phyloP scores from a whole-genome alignment of 2,888 invertebrate genomes.

The Megastigmus dorsalis region DNA sequence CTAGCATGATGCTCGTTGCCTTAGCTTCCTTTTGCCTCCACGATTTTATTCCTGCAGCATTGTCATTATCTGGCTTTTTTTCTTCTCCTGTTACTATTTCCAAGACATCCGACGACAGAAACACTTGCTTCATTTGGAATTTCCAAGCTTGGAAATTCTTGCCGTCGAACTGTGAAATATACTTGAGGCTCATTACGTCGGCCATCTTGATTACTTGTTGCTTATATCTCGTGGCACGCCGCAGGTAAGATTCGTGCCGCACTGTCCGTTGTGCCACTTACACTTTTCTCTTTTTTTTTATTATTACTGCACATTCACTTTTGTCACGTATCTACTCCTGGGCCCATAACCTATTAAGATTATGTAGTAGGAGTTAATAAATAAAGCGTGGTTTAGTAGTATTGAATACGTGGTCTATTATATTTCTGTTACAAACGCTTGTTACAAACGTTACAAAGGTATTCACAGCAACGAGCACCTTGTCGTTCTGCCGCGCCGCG shows the following conservation, averaged over 20 bases:
- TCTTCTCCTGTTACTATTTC: neutral
- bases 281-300: no score
- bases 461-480: no score
- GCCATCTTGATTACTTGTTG: constrained; percentile 16
- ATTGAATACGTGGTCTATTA: no score
- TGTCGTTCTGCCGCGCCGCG: no score
- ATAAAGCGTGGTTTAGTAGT: no score
- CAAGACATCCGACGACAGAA: neutral
- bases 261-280: no score
- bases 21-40: constrained; percentile 11
- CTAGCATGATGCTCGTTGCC: neutral
- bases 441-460: no score
- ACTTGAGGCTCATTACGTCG: constrained; percentile 15
- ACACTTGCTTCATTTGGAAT: constrained; percentile 1
- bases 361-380: no score
- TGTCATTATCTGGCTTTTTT: neutral
- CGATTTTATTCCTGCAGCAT: neutral
- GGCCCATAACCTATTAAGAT: neutral
- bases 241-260: neutral
- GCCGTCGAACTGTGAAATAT: constrained; percentile 1
- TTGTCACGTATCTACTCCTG: neutral
- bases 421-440: no score
- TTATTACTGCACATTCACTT: no score
- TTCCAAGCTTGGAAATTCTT: neutral
- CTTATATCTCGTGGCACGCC: neutral